Base-by-base conservation (phyloP, 2,888 invertebrate species). In the Yponomeuta cagnagella region DNA sequence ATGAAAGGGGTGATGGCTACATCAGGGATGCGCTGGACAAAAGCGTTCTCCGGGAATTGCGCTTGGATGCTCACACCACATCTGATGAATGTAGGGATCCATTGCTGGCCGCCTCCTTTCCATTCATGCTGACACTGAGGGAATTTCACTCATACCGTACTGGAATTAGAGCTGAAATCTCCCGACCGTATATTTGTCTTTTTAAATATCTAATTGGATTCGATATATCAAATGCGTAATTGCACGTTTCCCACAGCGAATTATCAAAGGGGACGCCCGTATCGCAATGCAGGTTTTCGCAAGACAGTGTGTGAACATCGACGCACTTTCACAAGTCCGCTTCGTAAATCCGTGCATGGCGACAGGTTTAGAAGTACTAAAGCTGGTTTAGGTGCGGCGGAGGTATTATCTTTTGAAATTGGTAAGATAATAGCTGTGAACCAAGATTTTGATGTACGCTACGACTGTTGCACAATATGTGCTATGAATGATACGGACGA, bases 1-100 rank as follows among this genome's bases (percentile, higher is more conserved):
- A 67, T 15, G 6, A 43, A 67, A 33, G 37, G n/a, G 23, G 63
- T 48, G 66, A 68, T 66, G 72, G 69, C 71, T 72, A 74, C 72
- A 65, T 73, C 72, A 71, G 33, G 73, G 69, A 72, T 31, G 72
- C 63, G 37, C 69, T 68, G 74, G 74, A 72, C 75, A 76, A 77
- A 80, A 81, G 79, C 84, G 83, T 84, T 82, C 82, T 81, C 52
- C 85, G 87, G 90, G 90, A 90, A 87, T 78, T 80, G 82, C 89
- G 90, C 85, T 89, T 83, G 83, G 87, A 70, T 71, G 73, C 69
- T 68, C 70, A 70, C 52, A 43, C 30, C 48, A 64, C 63, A 68
- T 71, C 64, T 68, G 69, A 69, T 71, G 70, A 69, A 63, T 70
- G 30, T 72, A 58, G 52, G 52, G 71, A 58, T 70, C 72, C 70